Evolutionary conservation across 2,113 vertebrate genomes (phyloP).

Genomic region (Rhinogobius similis): DNA sequence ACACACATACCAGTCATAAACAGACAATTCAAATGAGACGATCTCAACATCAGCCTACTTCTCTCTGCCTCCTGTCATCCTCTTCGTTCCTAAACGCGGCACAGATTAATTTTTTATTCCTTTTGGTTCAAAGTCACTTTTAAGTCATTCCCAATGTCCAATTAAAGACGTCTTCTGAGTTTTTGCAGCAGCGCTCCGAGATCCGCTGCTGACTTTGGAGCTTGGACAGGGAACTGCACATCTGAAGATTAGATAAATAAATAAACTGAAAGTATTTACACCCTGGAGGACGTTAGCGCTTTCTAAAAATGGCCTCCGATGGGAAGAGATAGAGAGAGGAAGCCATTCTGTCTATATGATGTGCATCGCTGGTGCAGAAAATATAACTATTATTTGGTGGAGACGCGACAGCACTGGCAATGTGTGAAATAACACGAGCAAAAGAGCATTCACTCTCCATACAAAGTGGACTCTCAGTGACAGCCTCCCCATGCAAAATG

Average conservation of each 20-base stretch:
- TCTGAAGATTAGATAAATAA: conserved; percentile 61
- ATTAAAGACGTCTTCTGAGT: conserved; percentile 59
- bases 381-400: conserved; percentile 56
- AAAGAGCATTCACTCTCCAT: conserved; percentile 7
- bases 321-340: conserved; percentile 30
- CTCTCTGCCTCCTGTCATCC: background rate
- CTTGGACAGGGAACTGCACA: conserved; percentile 35
- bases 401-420: conserved; percentile 33
- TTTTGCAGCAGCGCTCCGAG: conserved; percentile 4
- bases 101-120: conserved; percentile 60
- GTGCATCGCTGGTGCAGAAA: conserved; percentile 59
- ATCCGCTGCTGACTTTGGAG: conserved; percentile 30
- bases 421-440: conserved; percentile 27
- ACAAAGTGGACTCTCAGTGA: background rate
- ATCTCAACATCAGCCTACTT: background rate
- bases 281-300: conserved; percentile 33
- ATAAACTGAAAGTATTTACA: conserved; percentile 53
- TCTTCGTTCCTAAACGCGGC: conserved; percentile 33
- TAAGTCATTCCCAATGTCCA: conserved; percentile 66
- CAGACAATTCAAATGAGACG: conserved; percentile 12
- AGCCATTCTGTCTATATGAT: conserved; percentile 47
- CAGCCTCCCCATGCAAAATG: conserved; percentile 1
- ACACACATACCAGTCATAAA: background rate
- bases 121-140: conserved; percentile 63
- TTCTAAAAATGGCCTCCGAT: conserved; percentile 48